phyloP scores from a whole-genome alignment of 2,888 invertebrate genomes.

The Drosophila ochracea region DNA sequence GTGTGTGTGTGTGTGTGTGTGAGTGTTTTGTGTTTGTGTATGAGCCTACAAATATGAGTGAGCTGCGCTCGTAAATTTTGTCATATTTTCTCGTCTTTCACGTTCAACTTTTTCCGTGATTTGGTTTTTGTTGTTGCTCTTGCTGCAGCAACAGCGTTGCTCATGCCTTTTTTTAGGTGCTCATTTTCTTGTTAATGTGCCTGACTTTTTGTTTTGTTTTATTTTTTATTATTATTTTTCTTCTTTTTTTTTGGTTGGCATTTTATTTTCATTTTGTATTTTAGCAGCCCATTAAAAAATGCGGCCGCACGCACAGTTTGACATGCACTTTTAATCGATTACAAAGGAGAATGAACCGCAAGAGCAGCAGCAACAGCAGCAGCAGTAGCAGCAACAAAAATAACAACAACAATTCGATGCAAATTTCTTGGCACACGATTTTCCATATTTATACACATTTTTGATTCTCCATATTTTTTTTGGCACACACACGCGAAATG shows the following conservation, averaged over 20 bases:
- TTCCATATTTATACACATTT: slow-evolving; percentile 68
- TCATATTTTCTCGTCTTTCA: slow-evolving; percentile 74
- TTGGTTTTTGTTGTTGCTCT: slow-evolving; percentile 34
- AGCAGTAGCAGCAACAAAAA: slow-evolving; percentile 33
- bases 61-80: slow-evolving; percentile 75
- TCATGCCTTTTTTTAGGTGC: slow-evolving; percentile 48
- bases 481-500: slow-evolving; percentile 39
- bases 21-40: slow-evolving; percentile 31
- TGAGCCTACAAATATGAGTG: slow-evolving; percentile 61
- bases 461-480: slow-evolving; percentile 38
- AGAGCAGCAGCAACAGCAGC: slow-evolving; percentile 30
- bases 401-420: slow-evolving; percentile 29
- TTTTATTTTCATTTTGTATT: slow-evolving; percentile 59
- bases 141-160: slow-evolving; percentile 18
- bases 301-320: slow-evolving; percentile 79
- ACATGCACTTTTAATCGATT: slow-evolving; percentile 80
- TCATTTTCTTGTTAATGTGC: slow-evolving; percentile 64
- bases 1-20: slow-evolving; percentile 31
- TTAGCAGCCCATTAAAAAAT: slow-evolving; percentile 79
- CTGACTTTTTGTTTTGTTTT: slow-evolving; percentile 46
- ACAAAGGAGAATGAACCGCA: slow-evolving; percentile 59
- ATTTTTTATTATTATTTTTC: slow-evolving; percentile 10
- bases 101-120: slow-evolving; percentile 55
- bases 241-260: neutral
- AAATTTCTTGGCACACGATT: slow-evolving; percentile 77